Base-by-base conservation (phyloP, 2,113 vertebrate genomes). In the Falcunculus frontatus region DNA sequence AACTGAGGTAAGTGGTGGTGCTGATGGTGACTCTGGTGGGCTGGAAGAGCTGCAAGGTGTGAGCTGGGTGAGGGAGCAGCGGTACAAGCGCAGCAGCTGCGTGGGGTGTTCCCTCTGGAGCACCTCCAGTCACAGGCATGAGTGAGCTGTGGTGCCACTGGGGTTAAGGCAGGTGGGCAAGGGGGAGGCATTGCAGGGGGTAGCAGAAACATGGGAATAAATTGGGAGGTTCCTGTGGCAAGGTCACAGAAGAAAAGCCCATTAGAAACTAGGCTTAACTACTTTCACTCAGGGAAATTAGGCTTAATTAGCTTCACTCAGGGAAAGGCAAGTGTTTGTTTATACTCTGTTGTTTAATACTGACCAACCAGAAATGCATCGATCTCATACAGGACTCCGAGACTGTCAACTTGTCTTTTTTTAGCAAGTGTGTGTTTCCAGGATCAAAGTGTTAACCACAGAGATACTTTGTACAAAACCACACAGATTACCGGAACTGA, bases 371-470 rank as follows among this genome's bases (percentile, higher is more conserved):
- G 32, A n/a, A 65, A 33, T 1, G n/a, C 23, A 41, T 13, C 13
- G 17, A 50, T 87, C 35, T 32, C 50, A 18, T 10, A 10, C 0
- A 27, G 32, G 20, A 32, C 59, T 44, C 42, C 1, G 4, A 72
- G 52, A 22, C 30, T 9, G 22, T 9, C 49, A 57, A 4, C 26
- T 35, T 33, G 50, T 5, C 33, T 77, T 47, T 52, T 83, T 67
- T 70, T 27, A 78, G 52, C 49, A 50, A 53, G 13, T 6, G 39
- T 64, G 33, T 50, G n/a, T 53, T 87, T 69, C 37, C 53, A 69
- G 35, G 53, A 95, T 83, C 84, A 73, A 49, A 94, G 74, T 18
- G 62, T 77, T 69, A 93, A 83, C 57, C 67, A 68, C 91, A 84
- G 22, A 89, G 33, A 39, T 33, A 29, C 42, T 94, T 46, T 26